phyloP scores from a whole-genome alignment of 2,797 vertebrate genomes.

The Eptatretus atami region DNA sequence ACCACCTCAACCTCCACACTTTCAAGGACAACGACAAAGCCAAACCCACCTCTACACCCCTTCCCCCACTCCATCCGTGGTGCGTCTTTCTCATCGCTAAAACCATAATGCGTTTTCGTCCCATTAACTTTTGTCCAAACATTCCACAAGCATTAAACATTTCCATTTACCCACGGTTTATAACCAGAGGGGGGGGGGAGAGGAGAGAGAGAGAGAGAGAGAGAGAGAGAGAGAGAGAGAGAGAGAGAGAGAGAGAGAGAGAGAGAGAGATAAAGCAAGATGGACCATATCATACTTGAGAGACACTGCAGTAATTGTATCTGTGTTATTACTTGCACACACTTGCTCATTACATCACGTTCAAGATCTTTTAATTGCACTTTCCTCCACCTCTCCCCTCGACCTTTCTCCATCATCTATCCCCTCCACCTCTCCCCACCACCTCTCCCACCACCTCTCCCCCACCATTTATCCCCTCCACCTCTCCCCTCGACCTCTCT shows the following conservation, averaged over 20 bases:
- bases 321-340: not conserved
- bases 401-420: not conserved
- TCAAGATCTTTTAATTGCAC: not conserved
- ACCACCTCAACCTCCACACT: no score
- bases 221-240: not conserved
- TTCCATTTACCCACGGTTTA: no score
- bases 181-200: no score
- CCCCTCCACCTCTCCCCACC: not conserved
- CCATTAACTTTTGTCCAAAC: no score
- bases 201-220: not conserved
- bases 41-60: no score
- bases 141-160: no score
- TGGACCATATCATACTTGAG: not conserved
- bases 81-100: no score
- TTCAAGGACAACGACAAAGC: no score
- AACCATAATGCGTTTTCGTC: no score
- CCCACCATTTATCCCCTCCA: not conserved
- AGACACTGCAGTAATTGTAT: not conserved
- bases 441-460: not conserved
- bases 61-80: no score
- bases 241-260: not conserved
- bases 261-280: not conserved
- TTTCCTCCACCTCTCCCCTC: not conserved
- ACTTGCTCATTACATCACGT: not conserved
- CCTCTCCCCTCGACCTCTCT: not conserved